Base-by-base conservation (phyloP, 1,140 invertebrate species). In the Formica exsecta region DNA sequence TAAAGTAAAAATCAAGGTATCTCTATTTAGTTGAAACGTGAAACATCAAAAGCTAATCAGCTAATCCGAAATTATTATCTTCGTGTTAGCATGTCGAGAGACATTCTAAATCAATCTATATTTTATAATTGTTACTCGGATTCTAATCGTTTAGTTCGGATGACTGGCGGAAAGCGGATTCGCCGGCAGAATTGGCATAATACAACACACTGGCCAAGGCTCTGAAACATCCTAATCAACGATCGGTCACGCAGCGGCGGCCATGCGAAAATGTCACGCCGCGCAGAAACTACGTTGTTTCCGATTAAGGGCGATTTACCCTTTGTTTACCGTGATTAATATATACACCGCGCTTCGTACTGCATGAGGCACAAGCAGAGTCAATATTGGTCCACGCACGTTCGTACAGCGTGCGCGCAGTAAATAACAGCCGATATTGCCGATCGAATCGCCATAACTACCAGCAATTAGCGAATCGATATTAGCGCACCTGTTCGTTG, bases 391-490 rank as follows among this genome's bases (percentile, higher is more conserved):
- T 65, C 16, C 48, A 68, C 57, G 73, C 70, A 65, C 32, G 38
- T 76, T 38, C 57, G 57, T 54, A 64, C 13, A 22, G 51, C 62
- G 59, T 68, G 59, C 81, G 44, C 61, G 71, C 61, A 65, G 61
- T 86, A 85, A 85, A 86, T 86, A 87, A 86, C 48, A 29, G 25
- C 51, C 54, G 57, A 64, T 87, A 83, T 85, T 87, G n/a, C 54
- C 62, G 38, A 87, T 85, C 81, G 73, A 86, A 84, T 61, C 41
- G 62, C 38, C 73, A 25, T 85, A 90, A 90, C 89, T 81, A 85
- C 64, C 85, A 57, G 84, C 85, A 89, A 89, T 91, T 89, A 89
- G 89, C 86, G 79, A 91, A 91, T 90, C 86, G 83, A 75, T 80
- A 87, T 90, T 85, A 85, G 73, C 74, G 81, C 81, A 85, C 81